phyloP scores from a whole-genome alignment of 2,113 vertebrate genomes.

The Hemibagrus wyckioides region DNA sequence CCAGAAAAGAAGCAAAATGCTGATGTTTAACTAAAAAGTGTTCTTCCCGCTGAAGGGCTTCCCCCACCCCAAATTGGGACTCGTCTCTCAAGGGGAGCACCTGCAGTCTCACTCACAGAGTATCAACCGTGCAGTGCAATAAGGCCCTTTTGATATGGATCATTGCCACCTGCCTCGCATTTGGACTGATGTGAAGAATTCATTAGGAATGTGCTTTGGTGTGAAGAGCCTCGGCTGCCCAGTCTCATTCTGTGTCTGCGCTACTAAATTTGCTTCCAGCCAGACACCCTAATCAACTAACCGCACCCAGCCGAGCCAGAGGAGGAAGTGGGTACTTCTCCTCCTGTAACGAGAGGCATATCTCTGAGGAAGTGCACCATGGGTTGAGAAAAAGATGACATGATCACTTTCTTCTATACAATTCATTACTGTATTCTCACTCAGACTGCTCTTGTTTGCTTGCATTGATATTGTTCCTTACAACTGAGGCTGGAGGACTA shows the following conservation, averaged over 20 bases:
- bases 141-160: constrained; percentile 38
- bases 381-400: neutral
- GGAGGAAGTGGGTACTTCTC: neutral
- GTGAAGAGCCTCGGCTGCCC: constrained; percentile 28
- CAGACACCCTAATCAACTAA: constrained; percentile 38
- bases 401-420: neutral
- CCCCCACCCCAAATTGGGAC: neutral
- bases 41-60: constrained; percentile 4
- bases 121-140: constrained; percentile 23
- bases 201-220: constrained; percentile 36
- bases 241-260: constrained; percentile 24
- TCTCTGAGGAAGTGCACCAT: neutral
- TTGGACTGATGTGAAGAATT: constrained; percentile 41
- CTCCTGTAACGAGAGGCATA: neutral
- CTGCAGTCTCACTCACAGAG: constrained; percentile 13
- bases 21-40: constrained; percentile 19
- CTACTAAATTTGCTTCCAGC: constrained; percentile 13
- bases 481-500: neutral
- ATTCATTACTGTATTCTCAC: neutral
- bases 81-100: constrained; percentile 19
- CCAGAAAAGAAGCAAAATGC: neutral
- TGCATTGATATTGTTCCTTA: neutral
- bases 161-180: constrained; percentile 46
- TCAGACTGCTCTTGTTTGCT: neutral
- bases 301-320: constrained; percentile 9